Evolutionary conservation across 2,888 invertebrate genomes (phyloP), one percentile per base, ranked within the genome.

Genomic region (Emmelina monodactyla): DNA sequence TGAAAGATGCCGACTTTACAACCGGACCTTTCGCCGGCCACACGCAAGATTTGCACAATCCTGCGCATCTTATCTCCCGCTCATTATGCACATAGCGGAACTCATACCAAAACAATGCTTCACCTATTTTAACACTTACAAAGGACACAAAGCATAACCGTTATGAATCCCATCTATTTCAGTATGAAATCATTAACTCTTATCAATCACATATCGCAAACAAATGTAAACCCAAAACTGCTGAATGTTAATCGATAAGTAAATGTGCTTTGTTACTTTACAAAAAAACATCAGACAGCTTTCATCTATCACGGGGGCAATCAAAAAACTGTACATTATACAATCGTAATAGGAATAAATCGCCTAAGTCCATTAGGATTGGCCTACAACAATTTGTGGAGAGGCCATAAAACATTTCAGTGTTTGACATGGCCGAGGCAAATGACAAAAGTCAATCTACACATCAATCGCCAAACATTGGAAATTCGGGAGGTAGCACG

Each of bases 381-480:
- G 54, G 53, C 50, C 62, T 62, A 60, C 62, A 54, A 64, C 66
- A 65, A 73, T 69, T 78, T 70, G 64, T 65, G 60, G 62, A 63
- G 61, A 62, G 58, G 67, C 63, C 65, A 60, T 70, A 76, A 73
- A 76, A 73, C 70, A 73, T 76, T 78, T 68, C 62, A 72, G 62
- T 72, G 56, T 76, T 75, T 73, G 76, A 75, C 75, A 68, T 72
- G 70, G 67, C 56, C 68, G 65, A 67, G 56, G 73, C 62, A 78
- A 78, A 79, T 79, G 79, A 78, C 76, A 76, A 78, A 78, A 78
- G 75, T 78, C 78, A 76, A 79, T 79, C 78, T 78, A 78, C 69
- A 75, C 75, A 75, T 72, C 78, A 76, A 76, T 76, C 76, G 78
- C 75, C 78, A 78, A 79, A 78, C 78, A 76, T 73, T 71, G 65